Conservation (phyloP, 2,888 invertebrate species). For the Linnaemya tessellans region DNA sequence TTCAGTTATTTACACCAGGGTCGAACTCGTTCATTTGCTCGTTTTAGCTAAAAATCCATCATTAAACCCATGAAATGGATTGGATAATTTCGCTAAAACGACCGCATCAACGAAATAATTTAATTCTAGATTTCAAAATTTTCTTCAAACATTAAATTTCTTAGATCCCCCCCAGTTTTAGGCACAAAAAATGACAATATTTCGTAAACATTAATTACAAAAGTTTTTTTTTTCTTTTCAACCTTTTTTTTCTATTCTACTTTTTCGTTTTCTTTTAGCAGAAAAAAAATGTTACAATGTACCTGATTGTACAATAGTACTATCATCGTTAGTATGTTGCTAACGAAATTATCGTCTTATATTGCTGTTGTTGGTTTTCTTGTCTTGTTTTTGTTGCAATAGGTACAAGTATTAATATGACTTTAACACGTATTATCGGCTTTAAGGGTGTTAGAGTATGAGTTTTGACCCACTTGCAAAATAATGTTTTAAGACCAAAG, state of each 20-base stretch:
- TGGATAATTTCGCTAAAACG: too few species aligned
- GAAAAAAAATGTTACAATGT: slow-evolving; percentile 30
- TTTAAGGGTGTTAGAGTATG: slow-evolving; percentile 25
- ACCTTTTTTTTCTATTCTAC: not conserved
- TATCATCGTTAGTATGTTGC: slow-evolving; percentile 28
- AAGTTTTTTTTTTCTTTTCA: not conserved
- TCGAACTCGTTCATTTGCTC: too few species aligned
- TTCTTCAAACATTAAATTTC: too few species aligned
- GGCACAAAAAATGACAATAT: not conserved
- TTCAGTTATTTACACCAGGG: too few species aligned
- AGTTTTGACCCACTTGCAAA: slow-evolving; percentile 25
- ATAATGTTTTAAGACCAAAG: slow-evolving; percentile 13
- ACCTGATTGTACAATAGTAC: slow-evolving; percentile 27
- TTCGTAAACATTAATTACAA: not conserved
- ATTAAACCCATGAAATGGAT: too few species aligned
- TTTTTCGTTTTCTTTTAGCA: slow-evolving; percentile 5
- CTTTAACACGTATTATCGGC: slow-evolving; percentile 30
- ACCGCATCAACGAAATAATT: too few species aligned
- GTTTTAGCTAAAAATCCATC: too few species aligned
- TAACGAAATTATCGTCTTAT: slow-evolving; percentile 34
- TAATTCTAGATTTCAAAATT: too few species aligned
- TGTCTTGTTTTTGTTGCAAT: slow-evolving; percentile 3
- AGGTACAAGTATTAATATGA: slow-evolving; percentile 23
- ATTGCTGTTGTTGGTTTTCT: slow-evolving; percentile 2
- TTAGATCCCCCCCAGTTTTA: too few species aligned